A percentile compares a stretch with the other conserved stretches of the same genome.
These are phyloP conservation scores for Hemibagrus guttatus DNA, from an alignment of 2,797 vertebrate genomes.

Conservation along the genomic window DNA sequence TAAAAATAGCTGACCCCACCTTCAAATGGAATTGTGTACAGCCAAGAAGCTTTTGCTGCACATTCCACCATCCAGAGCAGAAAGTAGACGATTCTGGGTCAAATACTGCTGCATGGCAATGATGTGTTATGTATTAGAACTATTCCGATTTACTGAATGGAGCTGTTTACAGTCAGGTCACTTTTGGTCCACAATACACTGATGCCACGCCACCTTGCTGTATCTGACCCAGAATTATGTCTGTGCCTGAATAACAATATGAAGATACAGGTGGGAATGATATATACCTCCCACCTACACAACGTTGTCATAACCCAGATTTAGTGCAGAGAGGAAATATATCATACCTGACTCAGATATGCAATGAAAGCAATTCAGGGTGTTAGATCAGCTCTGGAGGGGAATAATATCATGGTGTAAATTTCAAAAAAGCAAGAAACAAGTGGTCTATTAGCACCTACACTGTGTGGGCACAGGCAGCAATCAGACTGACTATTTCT, in stretches of 20 bases:
- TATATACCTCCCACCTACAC: neutral
- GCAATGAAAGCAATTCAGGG: neutral
- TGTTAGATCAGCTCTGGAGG: neutral
- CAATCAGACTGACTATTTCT: constrained; percentile 7
- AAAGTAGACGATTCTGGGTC: neutral
- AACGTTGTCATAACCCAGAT: constrained; percentile 17
- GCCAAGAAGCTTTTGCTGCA: neutral
- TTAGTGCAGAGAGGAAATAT: constrained; percentile 6
- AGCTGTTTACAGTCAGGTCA: neutral
- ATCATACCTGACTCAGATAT: constrained; percentile 8
- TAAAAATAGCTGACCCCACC: constrained; percentile 1
- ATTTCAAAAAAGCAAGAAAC: neutral
- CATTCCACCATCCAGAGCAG: neutral
- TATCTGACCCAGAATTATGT: neutral
- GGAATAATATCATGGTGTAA: neutral
- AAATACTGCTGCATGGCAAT: neutral
- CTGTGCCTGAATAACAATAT: neutral
- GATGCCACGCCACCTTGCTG: neutral
- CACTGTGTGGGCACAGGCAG: neutral
- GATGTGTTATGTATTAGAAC: neutral
- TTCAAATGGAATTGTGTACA: neutral
- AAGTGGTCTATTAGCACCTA: neutral
- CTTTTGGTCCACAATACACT: neutral
- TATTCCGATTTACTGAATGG: neutral
- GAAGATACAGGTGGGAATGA: neutral